Conservation (phyloP, 2,113 vertebrate genomes). For the Amazona guildingii region DNA sequence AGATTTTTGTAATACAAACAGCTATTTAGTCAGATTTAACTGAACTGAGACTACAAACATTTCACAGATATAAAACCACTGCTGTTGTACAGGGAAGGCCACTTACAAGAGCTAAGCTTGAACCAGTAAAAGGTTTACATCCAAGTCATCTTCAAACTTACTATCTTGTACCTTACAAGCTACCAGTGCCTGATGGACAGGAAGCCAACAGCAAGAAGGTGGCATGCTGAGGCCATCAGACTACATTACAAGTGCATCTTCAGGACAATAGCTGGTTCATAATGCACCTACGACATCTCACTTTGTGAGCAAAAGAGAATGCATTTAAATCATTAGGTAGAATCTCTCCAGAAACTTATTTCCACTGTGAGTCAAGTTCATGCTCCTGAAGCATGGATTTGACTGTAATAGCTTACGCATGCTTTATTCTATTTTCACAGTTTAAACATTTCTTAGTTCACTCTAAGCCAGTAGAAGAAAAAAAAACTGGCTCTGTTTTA, state of each 20-base stretch:
- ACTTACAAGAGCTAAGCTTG: not conserved
- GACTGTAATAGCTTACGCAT: not conserved
- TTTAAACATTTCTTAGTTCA: not conserved
- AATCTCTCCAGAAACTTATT: not conserved
- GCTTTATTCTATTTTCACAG: not conserved
- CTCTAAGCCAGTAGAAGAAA: not conserved
- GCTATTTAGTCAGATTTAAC: not conserved
- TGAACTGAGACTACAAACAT: not conserved
- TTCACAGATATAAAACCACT: not conserved
- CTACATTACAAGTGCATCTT: not conserved
- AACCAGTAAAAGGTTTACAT: not conserved
- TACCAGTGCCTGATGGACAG: not conserved
- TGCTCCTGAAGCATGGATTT: not conserved
- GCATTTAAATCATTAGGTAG: not conserved
- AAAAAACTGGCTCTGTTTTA: not conserved
- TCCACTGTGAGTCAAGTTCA: not conserved
- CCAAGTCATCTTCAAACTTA: not conserved
- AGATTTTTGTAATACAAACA: not conserved
- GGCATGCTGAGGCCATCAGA: not conserved
- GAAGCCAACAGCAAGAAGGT: not conserved
- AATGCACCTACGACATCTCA: not conserved
- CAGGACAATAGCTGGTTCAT: not conserved
- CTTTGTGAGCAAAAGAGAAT: not conserved
- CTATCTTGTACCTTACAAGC: not conserved
- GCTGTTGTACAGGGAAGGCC: not conserved